Base-by-base conservation (phyloP, 1,140 invertebrate genomes). In the Condylostylus longicornis region DNA sequence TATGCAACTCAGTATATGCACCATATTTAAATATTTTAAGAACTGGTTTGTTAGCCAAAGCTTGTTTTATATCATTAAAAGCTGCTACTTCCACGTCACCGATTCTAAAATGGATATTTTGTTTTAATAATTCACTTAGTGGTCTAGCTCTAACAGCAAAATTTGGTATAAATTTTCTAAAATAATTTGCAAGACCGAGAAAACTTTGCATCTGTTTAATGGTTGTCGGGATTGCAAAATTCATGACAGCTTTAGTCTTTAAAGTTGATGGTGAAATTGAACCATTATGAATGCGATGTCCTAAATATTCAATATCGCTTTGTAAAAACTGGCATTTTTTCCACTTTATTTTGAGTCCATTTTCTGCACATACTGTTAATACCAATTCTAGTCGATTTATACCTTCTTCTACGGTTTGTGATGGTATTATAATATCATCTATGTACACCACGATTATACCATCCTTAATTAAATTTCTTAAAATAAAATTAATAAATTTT, bases 401-500 rank as follows among this genome's bases (percentile, higher is more conserved):
- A 5, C 4, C 23, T 25, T 25, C 23, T 8, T n/a, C n/a, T 8
- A 25, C 23, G 23, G 23, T 25, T 25, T 25, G 7, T 8, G 23
- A 8, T 8, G 23, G 14, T 5, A 35, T 22, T 6, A 37, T 21
- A 12, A 36, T 19, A 20, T 37, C 35, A 17, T 37, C 35, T 14
- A 37, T 17, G 18, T 37, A 37, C 17, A 37, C 19, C 7, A 37
- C 7, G 4, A 37, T 15, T 13, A 29, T 13, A 12, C 18, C 17
- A 18, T 35, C 13, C 5, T 10, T 12, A 4, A 18, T 4, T 5
- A 37, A 14, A 9, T 30, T 25, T 5, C 27, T 9, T 5, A 37
- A 37, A 5, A 37, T 18, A 5, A 8, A 9, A 39, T 58, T 54
- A 15, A 66, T 62, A 4, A 62, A 41, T 25, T 49, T 31, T 38